Base-by-base conservation (phyloP, 2,113 vertebrate species). In the Phyllostomus hastatus region DNA sequence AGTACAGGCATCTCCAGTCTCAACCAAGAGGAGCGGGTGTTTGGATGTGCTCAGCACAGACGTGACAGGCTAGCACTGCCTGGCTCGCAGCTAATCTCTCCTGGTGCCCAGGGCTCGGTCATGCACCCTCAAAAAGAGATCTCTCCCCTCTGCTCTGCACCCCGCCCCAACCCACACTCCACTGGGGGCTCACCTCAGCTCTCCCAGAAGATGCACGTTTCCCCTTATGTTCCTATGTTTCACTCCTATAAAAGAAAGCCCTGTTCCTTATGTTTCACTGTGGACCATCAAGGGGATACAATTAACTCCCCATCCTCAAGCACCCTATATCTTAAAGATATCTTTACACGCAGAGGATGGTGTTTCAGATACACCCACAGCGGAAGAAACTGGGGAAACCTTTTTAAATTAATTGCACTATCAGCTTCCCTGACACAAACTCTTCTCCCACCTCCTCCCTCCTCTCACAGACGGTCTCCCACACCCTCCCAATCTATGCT, bases 281-380 rank as follows among this genome's bases (percentile, higher is more conserved):
- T 43, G 48, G 88, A 72, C n/a, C 43, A n/a, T 78, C 86, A 50
- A 79, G 79, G 94, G 72, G 95, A 96, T 90, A 88, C 90, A 90
- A 97, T 94, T 95, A 97, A 67, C 95, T 90, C 80, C 69, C 72
- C 50, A 11, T 31, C 41, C 33, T 84, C 73, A 73, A 94, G 88
- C 73, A 59, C 72, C 41, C 16, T 78, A 0, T 72, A 88, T 93
- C 97, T 93, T 91, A 43, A 84, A 94, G 93, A 46, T 93, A 94
- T 3, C 82, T 46, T 91, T 97, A 95, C 95, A 91, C n/a, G 31
- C 26, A 31, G 7, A 35, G 91, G 96, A 96, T 96, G 73, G 50
- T 48, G 31, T 98, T 97, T 95, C 97, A 93, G 54, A 52, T 35
- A 33, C 67, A 35, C 50, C 46, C 66, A 14, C 31, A 10, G 7